A percentile compares a stretch with the other conserved stretches of the same genome.
phyloP scores from a whole-genome alignment of 2,888 invertebrate species.

The Dryobota labecula region DNA sequence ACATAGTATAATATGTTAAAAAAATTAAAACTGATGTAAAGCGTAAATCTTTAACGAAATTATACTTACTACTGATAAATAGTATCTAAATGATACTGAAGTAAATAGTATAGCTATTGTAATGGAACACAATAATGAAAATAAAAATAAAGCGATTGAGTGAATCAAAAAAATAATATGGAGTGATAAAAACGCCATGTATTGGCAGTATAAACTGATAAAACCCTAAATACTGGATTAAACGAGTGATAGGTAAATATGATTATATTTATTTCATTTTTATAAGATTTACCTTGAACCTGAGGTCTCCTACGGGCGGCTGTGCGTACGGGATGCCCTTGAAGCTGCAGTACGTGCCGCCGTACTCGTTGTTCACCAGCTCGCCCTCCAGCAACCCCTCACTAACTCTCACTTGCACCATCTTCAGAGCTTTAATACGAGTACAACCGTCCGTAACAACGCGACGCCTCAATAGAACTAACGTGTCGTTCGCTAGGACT shows the following conservation, averaged over 20 bases:
- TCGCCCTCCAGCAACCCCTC: constrained; percentile 76
- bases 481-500: not conserved
- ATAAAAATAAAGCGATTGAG: not conserved
- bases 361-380: constrained; percentile 64
- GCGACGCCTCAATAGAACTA: constrained; percentile 1
- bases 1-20: not conserved
- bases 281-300: constrained; percentile 83
- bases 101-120: not conserved
- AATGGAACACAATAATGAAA: not conserved
- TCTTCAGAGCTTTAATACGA: constrained; percentile 5
- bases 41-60: not conserved
- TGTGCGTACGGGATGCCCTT: constrained; percentile 88
- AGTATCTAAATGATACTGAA: not conserved
- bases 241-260: not conserved
- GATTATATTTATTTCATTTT: not conserved
- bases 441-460: not conserved
- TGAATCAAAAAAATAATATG: not conserved
- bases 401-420: constrained; percentile 67
- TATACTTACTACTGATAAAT: not conserved
- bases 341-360: constrained; percentile 71
- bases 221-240: not conserved
- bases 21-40: not conserved
- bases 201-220: too few species aligned
- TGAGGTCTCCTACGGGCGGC: constrained; percentile 84
- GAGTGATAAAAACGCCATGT: not conserved